Evolutionary conservation across 2,888 invertebrate genomes (phyloP), one percentile per base, ranked within the genome.

Genomic region (Scaptodrosophila latifasciaeformis): DNA sequence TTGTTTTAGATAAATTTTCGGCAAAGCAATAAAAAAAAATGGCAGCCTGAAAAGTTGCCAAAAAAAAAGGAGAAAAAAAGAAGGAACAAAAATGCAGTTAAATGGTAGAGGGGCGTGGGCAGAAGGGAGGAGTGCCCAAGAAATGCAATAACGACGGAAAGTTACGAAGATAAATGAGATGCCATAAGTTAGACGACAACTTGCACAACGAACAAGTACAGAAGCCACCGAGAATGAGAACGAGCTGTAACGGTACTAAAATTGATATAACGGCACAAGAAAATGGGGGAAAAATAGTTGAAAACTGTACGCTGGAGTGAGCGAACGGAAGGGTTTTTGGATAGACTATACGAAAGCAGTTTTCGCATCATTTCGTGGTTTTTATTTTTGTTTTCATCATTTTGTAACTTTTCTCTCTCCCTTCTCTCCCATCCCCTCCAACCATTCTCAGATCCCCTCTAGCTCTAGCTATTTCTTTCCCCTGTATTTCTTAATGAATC

Each of bases 161-260:
- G 76, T 78, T 75, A 81, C 75, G 76, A 75, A 75, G 75, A 75
- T 75, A 75, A 75, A 75, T 81, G 75, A 81, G 79, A 78, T 78
- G 81, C 64, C 75, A 81, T 75, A 75, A 75, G 81, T 75, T 75
- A 68, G 81, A 71, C 71, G 79, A 75, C 75, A 75, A 80, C 66
- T 78, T 61, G 76, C 69, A 66, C 50, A 65, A 59, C 62, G 49
- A 46, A 7, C 55, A 51, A 54, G 42, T 27, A 42, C 24, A 34
- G 18, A 50, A 39, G 58, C 49, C 37, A 19, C 18, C 3, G 15
- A 21, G 5, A 1, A 10, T 6, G 19, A 18, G 12, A 31, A 12
- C 44, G 17, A 30, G 19, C 17, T 13, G 35, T 15, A 46, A 31
- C 27, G 31, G 30, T 40, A 49, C 12, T 27, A 37, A 46, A 40